Evolutionary conservation across 2,888 invertebrate genomes (phyloP).

Genomic region (Thysanoteuthis rhombus): DNA sequence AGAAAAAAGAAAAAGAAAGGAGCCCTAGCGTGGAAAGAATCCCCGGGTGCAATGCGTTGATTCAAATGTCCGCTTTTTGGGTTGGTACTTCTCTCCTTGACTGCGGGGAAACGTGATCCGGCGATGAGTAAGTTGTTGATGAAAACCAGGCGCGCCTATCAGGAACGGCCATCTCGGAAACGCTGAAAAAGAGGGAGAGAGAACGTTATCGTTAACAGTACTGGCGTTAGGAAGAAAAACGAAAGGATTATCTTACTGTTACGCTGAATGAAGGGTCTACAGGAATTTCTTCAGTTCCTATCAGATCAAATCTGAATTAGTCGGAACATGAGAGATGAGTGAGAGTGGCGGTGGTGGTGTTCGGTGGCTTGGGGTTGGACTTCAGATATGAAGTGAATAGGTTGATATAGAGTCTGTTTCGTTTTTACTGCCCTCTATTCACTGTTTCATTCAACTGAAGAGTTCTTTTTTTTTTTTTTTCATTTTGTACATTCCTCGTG

Average conservation of each 20-base stretch:
- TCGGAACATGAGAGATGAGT: not conserved
- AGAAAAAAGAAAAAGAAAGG: no score
- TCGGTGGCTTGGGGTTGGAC: not conserved
- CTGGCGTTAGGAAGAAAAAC: not conserved
- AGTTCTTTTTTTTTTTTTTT: not conserved
- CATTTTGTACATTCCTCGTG: not conserved
- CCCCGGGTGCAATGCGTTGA: not conserved
- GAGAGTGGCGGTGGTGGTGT: not conserved
- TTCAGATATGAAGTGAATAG: not conserved
- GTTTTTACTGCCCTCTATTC: not conserved
- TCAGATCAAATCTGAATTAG: slow-evolving; percentile 12
- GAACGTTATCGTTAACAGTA: not conserved
- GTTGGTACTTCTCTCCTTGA: not conserved
- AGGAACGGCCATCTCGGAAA: not conserved
- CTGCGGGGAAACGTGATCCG: not conserved
- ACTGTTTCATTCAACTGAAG: not conserved
- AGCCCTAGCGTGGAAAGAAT: not conserved
- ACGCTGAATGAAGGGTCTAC: not conserved
- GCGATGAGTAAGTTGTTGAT: not conserved
- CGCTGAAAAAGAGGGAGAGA: not conserved
- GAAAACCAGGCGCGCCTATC: not conserved
- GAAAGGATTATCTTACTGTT: not conserved
- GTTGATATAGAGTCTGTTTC: not conserved
- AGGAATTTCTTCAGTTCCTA: not conserved
- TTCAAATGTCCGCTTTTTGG: not conserved